Evolutionary conservation across 2,888 invertebrate genomes (phyloP), one percentile per base, ranked within the genome.

Genomic region (Uloborus plumipes): DNA sequence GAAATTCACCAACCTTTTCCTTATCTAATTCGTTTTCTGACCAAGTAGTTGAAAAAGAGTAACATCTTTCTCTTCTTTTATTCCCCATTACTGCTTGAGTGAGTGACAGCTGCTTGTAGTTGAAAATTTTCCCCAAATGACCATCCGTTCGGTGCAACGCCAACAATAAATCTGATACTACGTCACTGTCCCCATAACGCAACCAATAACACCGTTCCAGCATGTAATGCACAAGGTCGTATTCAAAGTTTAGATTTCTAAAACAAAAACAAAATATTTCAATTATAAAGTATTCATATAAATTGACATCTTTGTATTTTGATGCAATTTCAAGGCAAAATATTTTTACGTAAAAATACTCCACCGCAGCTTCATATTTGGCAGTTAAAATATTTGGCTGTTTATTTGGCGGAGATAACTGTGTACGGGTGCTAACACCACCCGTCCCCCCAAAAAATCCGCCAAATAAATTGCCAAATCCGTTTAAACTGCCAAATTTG

Each of bases 151-250:
- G 59, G 55, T 50, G 74, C n/a, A 75, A 50, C 15, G 53, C 55
- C 0, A 15, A 22, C 2, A 81, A 71, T 1, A 81, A 39, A 16
- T 81, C 58, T 2, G 64, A 20, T 1, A 81, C 75, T 7, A 75
- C 20, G 39, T 81, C 53, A n/a, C 70, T 75, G 20, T 81, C 81
- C 4, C 75, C 75, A 39, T 75, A 75, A 7, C 50, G 62, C 2
- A 71, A 39, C 81, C 81, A 81, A 47, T 65, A 81, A 22, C 81
- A 81, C 1, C 70, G 31, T 59, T 81, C 81, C 49, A 75, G 59
- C 31, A 81, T 51, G 26, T 75, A 81, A 31, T 81, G 18, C 15
- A 70, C 20, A 14, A 70, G 13, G 20, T 55, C 31, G n/a, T 26
- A 31, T 16, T 67, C 50, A 53, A 51, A 67, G 15, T 9, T 18